Conservation (phyloP, 1,140 invertebrate species). For the silkworm (Bombyx mori) region ASM3026992v2 NC_085126.1:12134001-12134500, state of each 20-base stretch:
- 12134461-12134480: conserved; percentile 4
- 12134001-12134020: conserved; percentile 81
- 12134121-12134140: conserved; percentile 86
- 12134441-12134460: conserved; percentile 9
- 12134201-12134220: conserved; percentile 81
- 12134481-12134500: too few species aligned
- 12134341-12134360: conserved; percentile 91
- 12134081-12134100: conserved; percentile 80
- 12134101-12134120: conserved; percentile 91
- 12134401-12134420: conserved; percentile 50
- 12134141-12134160: conserved; percentile 83
- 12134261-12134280: conserved; percentile 70
- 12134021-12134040: conserved; percentile 78
- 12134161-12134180: conserved; percentile 89
- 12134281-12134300: conserved; percentile 88
- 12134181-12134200: conserved; percentile 85
- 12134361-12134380: conserved; percentile 93
- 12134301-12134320: conserved; percentile 86
- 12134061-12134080: conserved; percentile 66
- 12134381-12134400: conserved; percentile 78
- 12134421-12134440: conserved; percentile 50
- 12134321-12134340: conserved; percentile 91
- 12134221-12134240: conserved; percentile 73
- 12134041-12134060: conserved; percentile 77
- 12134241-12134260: conserved; percentile 79